Conservation (phyloP, 2,888 invertebrate species). For the Julus scanicus region DNA sequence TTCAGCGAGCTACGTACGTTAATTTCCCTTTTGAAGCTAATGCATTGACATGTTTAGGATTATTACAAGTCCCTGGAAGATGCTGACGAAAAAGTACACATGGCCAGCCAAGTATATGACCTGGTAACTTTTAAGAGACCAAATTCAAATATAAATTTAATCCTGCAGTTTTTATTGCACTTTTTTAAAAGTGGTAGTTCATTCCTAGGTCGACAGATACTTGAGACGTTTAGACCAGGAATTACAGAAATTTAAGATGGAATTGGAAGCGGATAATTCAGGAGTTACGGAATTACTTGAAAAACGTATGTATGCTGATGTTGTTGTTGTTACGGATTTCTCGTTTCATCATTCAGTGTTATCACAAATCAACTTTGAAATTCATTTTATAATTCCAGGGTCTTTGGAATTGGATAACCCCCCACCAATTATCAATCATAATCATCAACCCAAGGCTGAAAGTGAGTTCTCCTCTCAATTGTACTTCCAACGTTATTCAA, state of each 20-base stretch:
- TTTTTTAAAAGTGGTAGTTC: background rate
- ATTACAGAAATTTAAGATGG: slow-evolving; percentile 97
- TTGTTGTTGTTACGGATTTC: background rate
- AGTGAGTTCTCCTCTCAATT: slow-evolving; percentile 62
- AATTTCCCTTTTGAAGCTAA: slow-evolving; percentile 19
- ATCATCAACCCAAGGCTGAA: slow-evolving; percentile 64
- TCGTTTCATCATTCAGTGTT: background rate
- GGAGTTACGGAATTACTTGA: slow-evolving; percentile 96
- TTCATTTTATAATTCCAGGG: slow-evolving; percentile 67
- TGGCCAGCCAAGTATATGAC: slow-evolving; percentile 95
- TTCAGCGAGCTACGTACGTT: background rate
- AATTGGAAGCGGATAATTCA: slow-evolving; percentile 97
- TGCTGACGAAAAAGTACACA: slow-evolving; percentile 94
- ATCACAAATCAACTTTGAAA: background rate
- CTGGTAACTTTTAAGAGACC: slow-evolving; percentile 69
- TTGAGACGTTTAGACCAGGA: slow-evolving; percentile 88
- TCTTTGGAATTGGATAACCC: slow-evolving; percentile 86
- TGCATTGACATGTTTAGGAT: slow-evolving; percentile 73
- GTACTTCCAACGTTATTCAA: background rate
- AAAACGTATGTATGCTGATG: slow-evolving; percentile 70
- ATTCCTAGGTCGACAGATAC: slow-evolving; percentile 80
- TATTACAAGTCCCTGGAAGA: slow-evolving; percentile 93
- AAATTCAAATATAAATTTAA: slow-evolving; percentile 10
- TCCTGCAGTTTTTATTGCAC: background rate
- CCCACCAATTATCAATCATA: slow-evolving; percentile 60